phyloP scores from a whole-genome alignment of 2,797 vertebrate species.

The Phataginus tetradactyla region DNA sequence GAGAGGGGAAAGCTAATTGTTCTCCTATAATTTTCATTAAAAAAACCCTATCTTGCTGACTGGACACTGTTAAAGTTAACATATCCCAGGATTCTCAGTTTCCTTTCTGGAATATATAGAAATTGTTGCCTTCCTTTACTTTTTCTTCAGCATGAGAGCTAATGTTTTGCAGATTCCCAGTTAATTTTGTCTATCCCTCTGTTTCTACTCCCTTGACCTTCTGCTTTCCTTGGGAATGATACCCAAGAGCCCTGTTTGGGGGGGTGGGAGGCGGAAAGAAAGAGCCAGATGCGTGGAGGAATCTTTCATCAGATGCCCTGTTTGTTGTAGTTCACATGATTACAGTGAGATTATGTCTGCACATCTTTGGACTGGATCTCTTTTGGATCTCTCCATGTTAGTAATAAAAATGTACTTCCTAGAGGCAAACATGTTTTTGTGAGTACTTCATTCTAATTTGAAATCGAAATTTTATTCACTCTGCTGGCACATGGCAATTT shows the following conservation, averaged over 20 bases:
- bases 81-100: not conserved
- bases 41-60: not conserved
- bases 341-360: not conserved
- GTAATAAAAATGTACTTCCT: not conserved
- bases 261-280: not conserved
- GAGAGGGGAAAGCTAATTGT: not conserved
- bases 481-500: not conserved
- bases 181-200: not conserved
- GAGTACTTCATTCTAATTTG: not conserved
- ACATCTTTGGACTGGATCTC: not conserved
- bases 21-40: not conserved
- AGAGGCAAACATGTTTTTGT: not conserved
- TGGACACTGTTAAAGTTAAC: not conserved
- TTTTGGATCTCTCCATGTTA: not conserved
- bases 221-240: not conserved
- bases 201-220: not conserved
- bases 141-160: not conserved
- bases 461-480: conserved; percentile 15
- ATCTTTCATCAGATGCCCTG: not conserved
- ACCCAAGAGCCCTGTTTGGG: not conserved
- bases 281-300: not conserved
- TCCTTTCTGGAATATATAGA: not conserved
- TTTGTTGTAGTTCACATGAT: not conserved
- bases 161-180: not conserved
- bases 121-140: not conserved